Conservation (phyloP, 2,888 invertebrate genomes). For the Pyrrhia umbra region DNA sequence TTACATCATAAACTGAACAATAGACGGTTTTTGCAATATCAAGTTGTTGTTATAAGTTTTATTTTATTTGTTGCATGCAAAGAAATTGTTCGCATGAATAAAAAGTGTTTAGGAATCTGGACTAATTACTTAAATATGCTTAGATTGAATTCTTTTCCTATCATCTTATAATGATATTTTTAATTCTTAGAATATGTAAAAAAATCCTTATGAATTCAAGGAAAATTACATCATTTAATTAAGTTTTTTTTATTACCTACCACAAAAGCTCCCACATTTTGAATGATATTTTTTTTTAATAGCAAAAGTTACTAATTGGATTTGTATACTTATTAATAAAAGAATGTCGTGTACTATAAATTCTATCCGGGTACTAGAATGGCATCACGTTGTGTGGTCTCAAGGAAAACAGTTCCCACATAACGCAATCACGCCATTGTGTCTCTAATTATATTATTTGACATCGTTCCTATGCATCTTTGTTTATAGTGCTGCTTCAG, state of each 20-base stretch:
- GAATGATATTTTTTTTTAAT: no score
- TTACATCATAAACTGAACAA: constrained; percentile 32
- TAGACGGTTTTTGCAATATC: constrained; percentile 29
- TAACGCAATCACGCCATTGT: constrained; percentile 55
- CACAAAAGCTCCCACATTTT: no score
- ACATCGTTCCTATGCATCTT: constrained; percentile 39
- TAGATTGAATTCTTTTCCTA: background rate
- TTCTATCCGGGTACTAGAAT: constrained; percentile 47
- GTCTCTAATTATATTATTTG: constrained; percentile 49
- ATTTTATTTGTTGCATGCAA: constrained; percentile 32
- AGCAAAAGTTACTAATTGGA: background rate
- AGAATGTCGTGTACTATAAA: constrained; percentile 11
- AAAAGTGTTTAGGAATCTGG: background rate
- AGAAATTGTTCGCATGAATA: background rate
- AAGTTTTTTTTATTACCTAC: no score
- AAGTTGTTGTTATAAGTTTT: constrained; percentile 1
- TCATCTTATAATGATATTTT: no score
- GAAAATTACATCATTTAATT: no score
- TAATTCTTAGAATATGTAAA: no score
- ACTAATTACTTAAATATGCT: background rate
- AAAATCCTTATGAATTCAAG: no score
- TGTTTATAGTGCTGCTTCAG: constrained; percentile 8
- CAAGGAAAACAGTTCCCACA: constrained; percentile 58
- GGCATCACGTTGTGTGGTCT: constrained; percentile 27
- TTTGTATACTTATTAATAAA: background rate